Conservation (phyloP, 2,888 invertebrate genomes). For the Nomada ferruginata region DNA sequence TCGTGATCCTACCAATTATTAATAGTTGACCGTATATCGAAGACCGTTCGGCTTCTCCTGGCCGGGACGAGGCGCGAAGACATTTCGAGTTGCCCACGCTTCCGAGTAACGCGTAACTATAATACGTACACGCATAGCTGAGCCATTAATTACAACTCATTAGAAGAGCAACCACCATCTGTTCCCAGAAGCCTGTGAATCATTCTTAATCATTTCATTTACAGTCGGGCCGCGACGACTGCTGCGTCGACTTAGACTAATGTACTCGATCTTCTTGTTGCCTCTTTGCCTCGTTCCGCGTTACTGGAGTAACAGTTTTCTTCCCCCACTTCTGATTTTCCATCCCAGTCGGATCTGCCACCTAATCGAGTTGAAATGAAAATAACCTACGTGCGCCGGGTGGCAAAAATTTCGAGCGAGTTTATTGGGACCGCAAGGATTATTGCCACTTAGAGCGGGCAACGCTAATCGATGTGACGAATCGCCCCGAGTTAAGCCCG, state of each 20-base stretch:
- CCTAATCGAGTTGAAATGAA: no score
- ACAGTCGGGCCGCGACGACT: slow-evolving; percentile 68
- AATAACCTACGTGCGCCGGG: not conserved
- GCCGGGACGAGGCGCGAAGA: slow-evolving; percentile 13
- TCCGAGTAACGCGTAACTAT: slow-evolving; percentile 64
- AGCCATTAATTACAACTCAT: slow-evolving; percentile 83
- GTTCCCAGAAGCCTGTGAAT: slow-evolving; percentile 82
- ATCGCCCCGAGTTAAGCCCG: slow-evolving; percentile 51
- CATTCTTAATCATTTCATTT: slow-evolving; percentile 83
- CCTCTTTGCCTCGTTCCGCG: slow-evolving; percentile 12
- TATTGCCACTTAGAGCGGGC: slow-evolving; percentile 54
- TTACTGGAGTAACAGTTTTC: not conserved
- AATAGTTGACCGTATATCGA: slow-evolving; percentile 54
- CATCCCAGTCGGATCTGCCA: not conserved
- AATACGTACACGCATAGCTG: slow-evolving; percentile 78
- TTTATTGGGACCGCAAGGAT: slow-evolving; percentile 11
- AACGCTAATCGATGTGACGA: slow-evolving; percentile 64
- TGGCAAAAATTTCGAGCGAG: slow-evolving; percentile 51
- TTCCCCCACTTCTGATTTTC: not conserved
- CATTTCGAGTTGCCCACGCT: slow-evolving; percentile 23
- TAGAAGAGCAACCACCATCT: slow-evolving; percentile 83
- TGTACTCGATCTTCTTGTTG: slow-evolving; percentile 38
- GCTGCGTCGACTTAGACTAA: slow-evolving; percentile 42
- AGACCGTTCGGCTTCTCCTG: slow-evolving; percentile 36
- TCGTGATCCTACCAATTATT: slow-evolving; percentile 59